A percentile compares a stretch with the other conserved stretches of the same genome.
phyloP scores from a whole-genome alignment of 1,140 invertebrate genomes.

The Halyomorpha halys region DNA sequence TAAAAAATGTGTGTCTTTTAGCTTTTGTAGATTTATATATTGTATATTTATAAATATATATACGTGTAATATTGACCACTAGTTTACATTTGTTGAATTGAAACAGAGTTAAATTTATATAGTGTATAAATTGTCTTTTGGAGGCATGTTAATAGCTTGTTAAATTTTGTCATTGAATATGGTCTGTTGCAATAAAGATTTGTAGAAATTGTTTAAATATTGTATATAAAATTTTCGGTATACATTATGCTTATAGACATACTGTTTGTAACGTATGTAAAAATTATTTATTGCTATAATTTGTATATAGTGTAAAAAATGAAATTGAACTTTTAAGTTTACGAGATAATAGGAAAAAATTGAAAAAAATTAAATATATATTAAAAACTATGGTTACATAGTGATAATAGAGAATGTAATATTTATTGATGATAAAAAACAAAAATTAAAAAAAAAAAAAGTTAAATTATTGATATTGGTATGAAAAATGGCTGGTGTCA shows the following conservation, averaged over 20 bases:
- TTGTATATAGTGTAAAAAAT: conserved; percentile 3
- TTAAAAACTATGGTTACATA: background rate
- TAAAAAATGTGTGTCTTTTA: conserved; percentile 7
- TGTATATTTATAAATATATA: conserved; percentile 14
- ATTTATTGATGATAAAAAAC: background rate
- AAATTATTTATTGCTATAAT: conserved; percentile 4
- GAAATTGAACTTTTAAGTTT: background rate
- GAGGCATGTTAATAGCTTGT: conserved; percentile 9
- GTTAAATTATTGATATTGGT: conserved; percentile 1
- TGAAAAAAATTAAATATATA: no score
- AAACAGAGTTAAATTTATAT: background rate
- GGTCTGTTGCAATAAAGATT: conserved; percentile 7
- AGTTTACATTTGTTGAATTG: conserved; percentile 7
- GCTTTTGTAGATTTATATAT: conserved; percentile 18
- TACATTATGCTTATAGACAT: background rate
- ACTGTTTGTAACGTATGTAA: conserved; percentile 3
- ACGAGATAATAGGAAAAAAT: background rate
- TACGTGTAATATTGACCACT: background rate
- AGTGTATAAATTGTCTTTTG: conserved; percentile 1
- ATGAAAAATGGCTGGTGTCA: background rate
- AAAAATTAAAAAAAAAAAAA: conserved; percentile 4
- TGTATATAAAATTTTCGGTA: conserved; percentile 2
- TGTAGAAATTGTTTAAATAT: conserved; percentile 13
- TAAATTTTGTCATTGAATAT: background rate
- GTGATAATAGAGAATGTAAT: background rate